Conservation (phyloP, 2,113 vertebrate species). For the Poeciliopsis occidentalis region DNA sequence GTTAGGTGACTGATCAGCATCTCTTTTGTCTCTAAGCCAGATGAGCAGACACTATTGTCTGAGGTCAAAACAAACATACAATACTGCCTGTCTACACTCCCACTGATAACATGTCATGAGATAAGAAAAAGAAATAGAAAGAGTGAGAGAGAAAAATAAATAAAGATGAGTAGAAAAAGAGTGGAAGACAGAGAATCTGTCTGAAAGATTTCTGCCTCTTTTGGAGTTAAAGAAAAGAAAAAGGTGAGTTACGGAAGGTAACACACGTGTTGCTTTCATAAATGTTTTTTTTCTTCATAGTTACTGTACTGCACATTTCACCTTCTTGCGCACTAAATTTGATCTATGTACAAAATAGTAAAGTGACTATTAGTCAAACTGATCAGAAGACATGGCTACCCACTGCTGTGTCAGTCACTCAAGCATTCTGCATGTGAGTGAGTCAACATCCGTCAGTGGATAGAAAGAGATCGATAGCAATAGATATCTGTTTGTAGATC, state of each 20-base stretch:
- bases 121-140: slow-evolving; percentile 6
- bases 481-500: too few relatives aligned
- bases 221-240: slow-evolving; percentile 12
- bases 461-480: too few relatives aligned
- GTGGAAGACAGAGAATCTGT: slow-evolving; percentile 1
- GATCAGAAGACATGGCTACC: too few relatives aligned
- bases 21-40: slow-evolving; percentile 26
- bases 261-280: too few relatives aligned
- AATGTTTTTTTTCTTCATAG: too few relatives aligned
- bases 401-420: too few relatives aligned
- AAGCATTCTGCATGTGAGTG: too few relatives aligned
- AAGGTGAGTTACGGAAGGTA: background rate
- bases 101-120: slow-evolving; percentile 49
- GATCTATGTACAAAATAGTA: too few relatives aligned
- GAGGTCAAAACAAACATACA: slow-evolving; percentile 62
- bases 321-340: too few relatives aligned
- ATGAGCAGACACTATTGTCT: slow-evolving; percentile 71
- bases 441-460: too few relatives aligned
- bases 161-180: background rate
- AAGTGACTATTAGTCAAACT: too few relatives aligned
- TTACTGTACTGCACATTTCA: too few relatives aligned
- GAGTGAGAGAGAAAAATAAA: slow-evolving; percentile 28
- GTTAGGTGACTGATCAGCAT: slow-evolving; percentile 58
- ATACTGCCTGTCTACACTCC: slow-evolving; percentile 62
- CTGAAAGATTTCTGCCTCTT: slow-evolving; percentile 10